Evolutionary conservation across 2,113 vertebrate species (phyloP).

Genomic region (Aptenodytes patagonicus): DNA sequence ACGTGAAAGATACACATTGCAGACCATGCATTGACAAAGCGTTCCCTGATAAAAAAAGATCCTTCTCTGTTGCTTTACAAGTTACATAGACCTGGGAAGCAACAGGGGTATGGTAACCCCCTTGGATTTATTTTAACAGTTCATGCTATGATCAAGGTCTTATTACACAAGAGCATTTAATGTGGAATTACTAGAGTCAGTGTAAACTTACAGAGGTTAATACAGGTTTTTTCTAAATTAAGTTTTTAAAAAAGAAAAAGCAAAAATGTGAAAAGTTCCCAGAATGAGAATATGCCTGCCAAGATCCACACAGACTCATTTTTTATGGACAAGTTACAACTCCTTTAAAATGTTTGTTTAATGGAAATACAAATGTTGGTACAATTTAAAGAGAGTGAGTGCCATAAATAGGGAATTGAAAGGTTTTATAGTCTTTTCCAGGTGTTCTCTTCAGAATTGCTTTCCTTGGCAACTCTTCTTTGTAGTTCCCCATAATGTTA

Average conservation of each 20-base stretch:
- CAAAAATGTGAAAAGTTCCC: not conserved
- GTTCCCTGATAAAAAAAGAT: not conserved
- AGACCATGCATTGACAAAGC: not conserved
- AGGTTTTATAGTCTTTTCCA: slow-evolving; percentile 35
- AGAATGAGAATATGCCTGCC: slow-evolving; percentile 23
- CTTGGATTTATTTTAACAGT: not conserved
- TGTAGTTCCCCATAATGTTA: not conserved
- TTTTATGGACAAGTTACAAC: slow-evolving; percentile 60
- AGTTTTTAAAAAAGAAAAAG: not conserved
- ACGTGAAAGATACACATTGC: not conserved
- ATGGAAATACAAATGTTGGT: slow-evolving; percentile 55
- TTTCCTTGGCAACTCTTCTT: slow-evolving; percentile 22
- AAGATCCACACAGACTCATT: slow-evolving; percentile 48
- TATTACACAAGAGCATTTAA: not conserved
- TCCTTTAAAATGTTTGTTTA: slow-evolving; percentile 60
- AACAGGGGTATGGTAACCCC: not conserved
- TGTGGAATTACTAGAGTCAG: not conserved
- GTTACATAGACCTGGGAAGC: not conserved
- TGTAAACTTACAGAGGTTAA: not conserved
- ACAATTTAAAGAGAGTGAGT: slow-evolving; percentile 1
- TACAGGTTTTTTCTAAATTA: not conserved
- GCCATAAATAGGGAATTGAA: not conserved
- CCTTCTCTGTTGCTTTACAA: not conserved
- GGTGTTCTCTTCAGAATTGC: slow-evolving; percentile 28
- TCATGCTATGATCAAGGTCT: not conserved